Conservation (phyloP, 2,797 vertebrate species). For the Cryptoblepharus egeriae region DNA sequence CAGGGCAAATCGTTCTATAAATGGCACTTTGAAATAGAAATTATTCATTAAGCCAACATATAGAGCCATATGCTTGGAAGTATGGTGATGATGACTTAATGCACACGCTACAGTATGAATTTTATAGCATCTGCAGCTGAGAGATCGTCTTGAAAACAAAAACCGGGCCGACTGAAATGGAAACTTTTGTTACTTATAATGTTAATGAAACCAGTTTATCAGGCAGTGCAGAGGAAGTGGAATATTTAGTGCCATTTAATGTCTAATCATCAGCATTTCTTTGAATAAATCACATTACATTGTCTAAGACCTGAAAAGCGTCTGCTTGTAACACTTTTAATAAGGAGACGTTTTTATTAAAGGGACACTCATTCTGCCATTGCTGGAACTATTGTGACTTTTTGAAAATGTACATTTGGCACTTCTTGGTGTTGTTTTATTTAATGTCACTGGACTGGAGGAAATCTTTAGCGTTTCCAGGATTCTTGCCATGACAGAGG, state of each 20-base stretch:
- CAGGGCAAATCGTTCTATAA: constrained; percentile 4
- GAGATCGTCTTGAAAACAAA: constrained; percentile 69
- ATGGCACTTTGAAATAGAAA: constrained; percentile 22
- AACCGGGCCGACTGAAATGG: constrained; percentile 75
- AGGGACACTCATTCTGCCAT: constrained; percentile 70
- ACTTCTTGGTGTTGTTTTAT: background rate
- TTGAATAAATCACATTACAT: constrained; percentile 79
- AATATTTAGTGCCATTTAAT: constrained; percentile 79
- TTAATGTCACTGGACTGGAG: fast-evolving
- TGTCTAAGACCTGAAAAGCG: constrained; percentile 78
- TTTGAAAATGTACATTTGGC: background rate
- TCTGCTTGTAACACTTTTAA: constrained; percentile 75
- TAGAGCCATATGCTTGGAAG: constrained; percentile 25
- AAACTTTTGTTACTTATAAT: constrained; percentile 80
- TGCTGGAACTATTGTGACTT: background rate
- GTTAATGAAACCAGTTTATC: constrained; percentile 80
- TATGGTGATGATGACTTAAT: constrained; percentile 27
- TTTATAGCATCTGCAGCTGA: constrained; percentile 74
- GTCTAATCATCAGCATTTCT: constrained; percentile 79
- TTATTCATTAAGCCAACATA: constrained; percentile 20
- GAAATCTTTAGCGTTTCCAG: background rate
- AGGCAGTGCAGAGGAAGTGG: constrained; percentile 77
- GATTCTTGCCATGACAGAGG: background rate
- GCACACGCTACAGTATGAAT: constrained; percentile 11
- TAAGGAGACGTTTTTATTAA: constrained; percentile 73